Conservation (phyloP, 2,113 vertebrate species). For the Rhea pennata region DNA sequence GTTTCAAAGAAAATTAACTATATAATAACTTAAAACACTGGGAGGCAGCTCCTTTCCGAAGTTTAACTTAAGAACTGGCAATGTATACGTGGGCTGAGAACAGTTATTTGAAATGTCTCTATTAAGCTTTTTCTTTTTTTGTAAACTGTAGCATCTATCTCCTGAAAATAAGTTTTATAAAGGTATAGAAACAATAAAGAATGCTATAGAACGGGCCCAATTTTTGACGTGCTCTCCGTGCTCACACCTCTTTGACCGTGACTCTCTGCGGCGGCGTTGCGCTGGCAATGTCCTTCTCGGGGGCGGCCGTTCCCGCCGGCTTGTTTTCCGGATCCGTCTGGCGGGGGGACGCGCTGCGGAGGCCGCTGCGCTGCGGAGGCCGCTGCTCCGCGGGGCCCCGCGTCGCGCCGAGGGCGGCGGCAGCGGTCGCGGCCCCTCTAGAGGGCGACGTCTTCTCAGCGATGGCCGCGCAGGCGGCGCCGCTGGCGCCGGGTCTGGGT, state of each 20-base stretch:
- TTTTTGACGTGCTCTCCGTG: rapidly evolving
- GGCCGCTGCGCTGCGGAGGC: too few relatives aligned
- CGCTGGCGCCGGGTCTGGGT: too few relatives aligned
- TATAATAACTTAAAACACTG: conserved; percentile 5
- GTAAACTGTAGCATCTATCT: not conserved
- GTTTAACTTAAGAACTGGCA: not conserved
- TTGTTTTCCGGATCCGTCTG: not conserved
- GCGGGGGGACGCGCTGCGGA: too few relatives aligned
- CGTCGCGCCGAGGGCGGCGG: too few relatives aligned
- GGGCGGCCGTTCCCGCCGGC: rapidly evolving
- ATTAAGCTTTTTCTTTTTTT: not conserved
- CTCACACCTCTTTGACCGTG: rapidly evolving
- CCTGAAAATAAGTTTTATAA: rapidly evolving
- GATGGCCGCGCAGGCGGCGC: not conserved
- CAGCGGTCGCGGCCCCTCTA: conserved; percentile 47
- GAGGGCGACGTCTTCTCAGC: conserved; percentile 76
- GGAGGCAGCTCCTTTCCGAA: conserved; percentile 6
- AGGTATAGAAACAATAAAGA: rapidly evolving
- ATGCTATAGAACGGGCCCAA: rapidly evolving
- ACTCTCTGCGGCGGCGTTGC: not conserved
- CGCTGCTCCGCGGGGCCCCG: too few relatives aligned
- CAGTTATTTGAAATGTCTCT: not conserved
- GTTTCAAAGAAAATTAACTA: conserved; percentile 48
- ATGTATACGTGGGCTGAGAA: not conserved
- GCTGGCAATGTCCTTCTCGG: not conserved